Conservation (phyloP, 2,113 vertebrate genomes). For the Cyanocitta stelleri region DNA sequence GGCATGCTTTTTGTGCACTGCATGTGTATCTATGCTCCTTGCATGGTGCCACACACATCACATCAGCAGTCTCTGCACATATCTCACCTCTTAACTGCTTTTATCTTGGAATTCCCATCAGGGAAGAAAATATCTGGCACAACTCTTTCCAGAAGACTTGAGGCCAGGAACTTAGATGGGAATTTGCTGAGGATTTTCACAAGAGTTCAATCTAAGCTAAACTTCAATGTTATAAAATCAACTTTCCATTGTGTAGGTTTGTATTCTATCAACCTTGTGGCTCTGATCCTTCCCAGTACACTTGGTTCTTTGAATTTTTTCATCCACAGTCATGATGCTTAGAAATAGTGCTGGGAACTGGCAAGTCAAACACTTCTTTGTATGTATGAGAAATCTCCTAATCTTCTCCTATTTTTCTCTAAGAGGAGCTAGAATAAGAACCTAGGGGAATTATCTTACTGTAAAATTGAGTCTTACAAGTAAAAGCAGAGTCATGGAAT, state of each 20-base stretch:
- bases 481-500: conserved; percentile 31
- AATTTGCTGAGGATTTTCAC: not conserved
- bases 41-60: not conserved
- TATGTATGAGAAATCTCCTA: not conserved
- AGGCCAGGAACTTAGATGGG: not conserved
- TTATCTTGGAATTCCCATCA: not conserved
- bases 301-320: not conserved
- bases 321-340: not conserved
- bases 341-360: not conserved
- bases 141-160: not conserved
- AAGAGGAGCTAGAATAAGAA: not conserved
- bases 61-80: not conserved
- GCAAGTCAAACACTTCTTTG: not conserved
- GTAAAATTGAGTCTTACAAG: not conserved
- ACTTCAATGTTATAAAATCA: not conserved
- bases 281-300: not conserved
- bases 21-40: not conserved
- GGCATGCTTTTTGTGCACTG: not conserved
- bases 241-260: not conserved
- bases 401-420: not conserved
- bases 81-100: not conserved
- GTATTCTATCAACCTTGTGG: not conserved
- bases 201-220: not conserved
- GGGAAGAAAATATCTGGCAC: not conserved
- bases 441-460: not conserved